Evolutionary conservation across 2,113 vertebrate genomes (phyloP).

Genomic region (Lagopus leucura): DNA sequence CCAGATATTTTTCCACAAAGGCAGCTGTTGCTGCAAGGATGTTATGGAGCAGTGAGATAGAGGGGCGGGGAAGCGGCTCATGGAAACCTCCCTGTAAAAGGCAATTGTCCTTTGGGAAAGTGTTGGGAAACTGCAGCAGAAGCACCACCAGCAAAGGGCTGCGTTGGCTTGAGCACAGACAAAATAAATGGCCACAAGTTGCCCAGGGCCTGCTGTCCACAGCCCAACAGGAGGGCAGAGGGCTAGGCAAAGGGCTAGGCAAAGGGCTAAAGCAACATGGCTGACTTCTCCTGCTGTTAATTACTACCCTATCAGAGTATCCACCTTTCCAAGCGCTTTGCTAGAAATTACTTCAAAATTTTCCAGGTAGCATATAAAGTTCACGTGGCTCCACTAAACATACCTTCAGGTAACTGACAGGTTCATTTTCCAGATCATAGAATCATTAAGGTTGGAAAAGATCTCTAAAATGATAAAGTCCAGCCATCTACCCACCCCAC

Average conservation of each 20-base stretch:
- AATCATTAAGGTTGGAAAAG: too few relatives aligned
- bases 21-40: not conserved
- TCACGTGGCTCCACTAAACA: not conserved
- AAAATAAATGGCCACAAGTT: fast-evolving
- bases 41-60: fast-evolving
- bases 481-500: too few relatives aligned
- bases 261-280: fast-evolving
- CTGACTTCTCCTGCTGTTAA: fast-evolving
- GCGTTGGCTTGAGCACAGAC: too few relatives aligned
- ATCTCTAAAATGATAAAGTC: too few relatives aligned
- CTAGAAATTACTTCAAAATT: not conserved
- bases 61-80: too few relatives aligned
- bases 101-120: fast-evolving
- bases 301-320: fast-evolving
- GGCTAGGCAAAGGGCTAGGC: not conserved
- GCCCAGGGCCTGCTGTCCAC: not conserved
- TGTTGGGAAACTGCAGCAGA: fast-evolving
- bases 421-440: not conserved
- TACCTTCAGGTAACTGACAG: too few relatives aligned
- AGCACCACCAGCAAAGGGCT: fast-evolving
- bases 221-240: not conserved
- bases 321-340: too few relatives aligned
- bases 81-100: not conserved
- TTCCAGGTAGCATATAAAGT: not conserved
- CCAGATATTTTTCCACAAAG: not conserved